Percentiles rank a stretch among this genome's conserved stretches.
Conservation (phyloP, 2,888 invertebrate species). For the Allophyes oxyacanthae region DNA sequence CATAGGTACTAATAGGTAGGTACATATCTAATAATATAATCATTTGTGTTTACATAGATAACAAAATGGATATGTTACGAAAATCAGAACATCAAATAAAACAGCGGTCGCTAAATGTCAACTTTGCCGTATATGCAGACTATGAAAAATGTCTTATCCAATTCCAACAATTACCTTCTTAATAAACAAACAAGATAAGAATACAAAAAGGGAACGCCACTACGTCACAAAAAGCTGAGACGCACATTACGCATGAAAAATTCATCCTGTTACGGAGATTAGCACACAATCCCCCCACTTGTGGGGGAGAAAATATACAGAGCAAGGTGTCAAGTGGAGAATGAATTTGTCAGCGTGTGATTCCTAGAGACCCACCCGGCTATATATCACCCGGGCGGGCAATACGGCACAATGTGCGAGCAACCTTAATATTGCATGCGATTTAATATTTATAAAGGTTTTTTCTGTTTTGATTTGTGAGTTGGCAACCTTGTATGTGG, state of each 20-base stretch:
- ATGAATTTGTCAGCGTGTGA: slow-evolving; percentile 84
- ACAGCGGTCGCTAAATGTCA: no score
- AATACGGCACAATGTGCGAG: slow-evolving; percentile 45
- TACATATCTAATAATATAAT: no score
- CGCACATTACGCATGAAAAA: slow-evolving; percentile 59
- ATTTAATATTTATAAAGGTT: slow-evolving; percentile 48
- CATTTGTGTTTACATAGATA: no score
- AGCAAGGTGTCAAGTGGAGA: slow-evolving; percentile 75
- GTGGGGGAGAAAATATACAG: slow-evolving; percentile 54
- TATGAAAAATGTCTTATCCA: no score
- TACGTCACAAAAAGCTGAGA: slow-evolving; percentile 48
- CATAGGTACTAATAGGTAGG: no score
- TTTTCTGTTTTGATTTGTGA: slow-evolving; percentile 53
- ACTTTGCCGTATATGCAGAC: no score
- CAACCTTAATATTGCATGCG: slow-evolving; percentile 44
- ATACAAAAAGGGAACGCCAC: slow-evolving; percentile 28
- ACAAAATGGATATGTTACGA: no score
- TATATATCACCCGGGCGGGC: slow-evolving; percentile 69
- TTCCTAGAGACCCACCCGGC: slow-evolving; percentile 71
- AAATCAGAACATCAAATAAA: no score
- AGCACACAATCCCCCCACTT: slow-evolving; percentile 52
- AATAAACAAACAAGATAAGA: slow-evolving; percentile 3
- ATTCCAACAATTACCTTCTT: slow-evolving; percentile 2
- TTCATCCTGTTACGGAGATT: slow-evolving; percentile 63
- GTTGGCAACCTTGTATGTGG: slow-evolving; percentile 11